Base-by-base conservation (phyloP, 35 echinoderm and acorn worm species). In the Holothuria glaberrima region DNA sequence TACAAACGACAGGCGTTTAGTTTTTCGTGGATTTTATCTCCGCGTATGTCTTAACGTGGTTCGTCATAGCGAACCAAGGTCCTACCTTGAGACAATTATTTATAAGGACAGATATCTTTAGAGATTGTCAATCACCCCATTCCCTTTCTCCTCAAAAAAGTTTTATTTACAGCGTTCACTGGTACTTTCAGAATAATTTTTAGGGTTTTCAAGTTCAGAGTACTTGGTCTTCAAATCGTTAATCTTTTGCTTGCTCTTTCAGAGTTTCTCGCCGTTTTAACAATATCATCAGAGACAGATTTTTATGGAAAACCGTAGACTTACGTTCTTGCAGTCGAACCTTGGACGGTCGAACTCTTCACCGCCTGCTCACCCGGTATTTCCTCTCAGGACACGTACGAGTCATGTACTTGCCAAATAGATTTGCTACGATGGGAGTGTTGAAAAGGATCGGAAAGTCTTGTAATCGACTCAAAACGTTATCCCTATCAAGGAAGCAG, bases 241-340 rank as follows among this genome's bases (percentile, higher is more conserved):
- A 4, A 41, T 41, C 13, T 54, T 54, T 12, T 54, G 50, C 10
- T 54, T 9, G 9, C 50, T 25, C 48, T 35, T 48, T 1, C 74
- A 78, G 74, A 16, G 74, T 78, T n/a, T 78, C 30, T 9, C 35
- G 74, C 7, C 74, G 41, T 45, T 78, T 78, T 33, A 48, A 78
- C 38, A n/a, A 25, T 48, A 21, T 78, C 6, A 25, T 48, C 50
- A 21, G 33, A 25, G 74, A 78, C 33, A 78, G 33, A 50, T 48
- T 48, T 16, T 52, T 78, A 50, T 78, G 74, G 74, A 46, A 48
- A 20, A 38, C 21, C 2, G 38, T 78, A 0, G 74, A 78, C 48
- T 48, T 78, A 0, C 14, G 38, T 45, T 19, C 21, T 48, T 78
- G 74, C 21, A 25, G 20, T 46, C 9, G 1, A 24, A 5, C 13